A percentile compares a stretch with the other conserved stretches of the same genome.
phyloP scores from a whole-genome alignment of 2,113 vertebrate species.

The Clupea harengus region DNA sequence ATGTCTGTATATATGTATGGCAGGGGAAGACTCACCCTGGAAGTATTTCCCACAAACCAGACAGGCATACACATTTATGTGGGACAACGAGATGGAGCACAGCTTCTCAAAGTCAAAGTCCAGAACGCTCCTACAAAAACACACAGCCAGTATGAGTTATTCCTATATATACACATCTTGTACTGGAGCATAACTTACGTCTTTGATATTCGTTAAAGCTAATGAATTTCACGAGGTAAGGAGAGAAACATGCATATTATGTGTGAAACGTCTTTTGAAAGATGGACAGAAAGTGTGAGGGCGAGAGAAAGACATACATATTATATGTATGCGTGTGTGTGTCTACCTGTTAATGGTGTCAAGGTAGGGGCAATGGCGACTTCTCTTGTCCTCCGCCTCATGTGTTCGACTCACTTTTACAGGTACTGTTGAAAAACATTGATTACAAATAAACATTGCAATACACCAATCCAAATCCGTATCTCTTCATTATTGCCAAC shows the following conservation, averaged over 20 bases:
- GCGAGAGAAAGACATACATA: too few species aligned
- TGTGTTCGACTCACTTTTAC: slow-evolving; percentile 60
- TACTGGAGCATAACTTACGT: background rate
- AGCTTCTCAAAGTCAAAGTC: slow-evolving; percentile 98
- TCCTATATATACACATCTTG: background rate
- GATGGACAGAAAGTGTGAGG: background rate
- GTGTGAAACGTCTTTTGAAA: background rate
- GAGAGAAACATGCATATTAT: background rate
- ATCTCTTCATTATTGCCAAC: too few species aligned
- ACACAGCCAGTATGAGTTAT: background rate
- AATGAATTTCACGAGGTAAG: background rate
- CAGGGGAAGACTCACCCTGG: slow-evolving; percentile 75
- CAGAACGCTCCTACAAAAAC: slow-evolving; percentile 82
- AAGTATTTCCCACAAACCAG: slow-evolving; percentile 97
- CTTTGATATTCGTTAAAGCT: too few species aligned
- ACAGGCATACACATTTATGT: slow-evolving; percentile 95
- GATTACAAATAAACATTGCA: background rate
- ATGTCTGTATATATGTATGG: background rate
- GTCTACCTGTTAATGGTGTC: slow-evolving; percentile 91
- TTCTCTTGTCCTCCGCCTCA: slow-evolving; percentile 81
- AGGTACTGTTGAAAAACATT: slow-evolving; percentile 47
- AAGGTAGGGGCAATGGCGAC: slow-evolving; percentile 91
- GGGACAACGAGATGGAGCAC: slow-evolving; percentile 92
- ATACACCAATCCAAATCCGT: too few species aligned
- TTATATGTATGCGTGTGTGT: too few species aligned